Evolutionary conservation across 2,113 vertebrate genomes (phyloP), one percentile per base, ranked within the genome.

Genomic region (Apaloderma vittatum): DNA sequence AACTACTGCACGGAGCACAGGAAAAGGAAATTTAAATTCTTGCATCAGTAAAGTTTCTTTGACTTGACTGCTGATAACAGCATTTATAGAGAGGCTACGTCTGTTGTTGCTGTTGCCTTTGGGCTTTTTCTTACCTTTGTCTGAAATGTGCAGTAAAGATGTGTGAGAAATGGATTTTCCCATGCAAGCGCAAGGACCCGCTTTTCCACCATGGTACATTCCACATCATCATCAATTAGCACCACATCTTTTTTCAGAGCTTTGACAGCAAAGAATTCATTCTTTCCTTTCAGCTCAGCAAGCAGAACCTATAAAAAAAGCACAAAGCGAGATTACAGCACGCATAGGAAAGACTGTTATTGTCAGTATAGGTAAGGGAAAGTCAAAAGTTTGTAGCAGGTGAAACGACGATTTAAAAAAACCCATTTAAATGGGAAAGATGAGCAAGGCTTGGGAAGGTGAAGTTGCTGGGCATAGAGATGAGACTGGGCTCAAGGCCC

Each of bases 191-290:
- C 99, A 2, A 99, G 98, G 87, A 99, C 99, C 55, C 99, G 98
- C 97, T 99, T 99, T 97, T 99, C 99, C 82, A 99, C 98, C 99
- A 99, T 99, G 30, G 99, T 99, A 92, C 99, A 99, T 88, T 99
- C 99, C 92, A 99, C 99, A 0, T 99, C 99, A 14, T 99, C 99
- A 19, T 99, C 99, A 86, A 99, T 99, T 71, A 99, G 97, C n/a
- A 99, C 99, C n/a, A 99, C 99, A 0, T 99, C 99, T 93, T 99
- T 99, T 96, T 99, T 99, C 90, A 99, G 98, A 48, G 99, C 99
- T 96, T 99, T 99, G 78, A 99, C 37, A 1, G 99, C 99, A 82
- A 99, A 99, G 98, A 98, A 99, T 94, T 99, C 98, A 1, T 98
- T 98, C 81, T 96, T 98, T 46, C 99, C 99, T 97, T 99, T 99